Conservation (phyloP, 1,140 invertebrate genomes). For the Marisa cornuarietis region DNA sequence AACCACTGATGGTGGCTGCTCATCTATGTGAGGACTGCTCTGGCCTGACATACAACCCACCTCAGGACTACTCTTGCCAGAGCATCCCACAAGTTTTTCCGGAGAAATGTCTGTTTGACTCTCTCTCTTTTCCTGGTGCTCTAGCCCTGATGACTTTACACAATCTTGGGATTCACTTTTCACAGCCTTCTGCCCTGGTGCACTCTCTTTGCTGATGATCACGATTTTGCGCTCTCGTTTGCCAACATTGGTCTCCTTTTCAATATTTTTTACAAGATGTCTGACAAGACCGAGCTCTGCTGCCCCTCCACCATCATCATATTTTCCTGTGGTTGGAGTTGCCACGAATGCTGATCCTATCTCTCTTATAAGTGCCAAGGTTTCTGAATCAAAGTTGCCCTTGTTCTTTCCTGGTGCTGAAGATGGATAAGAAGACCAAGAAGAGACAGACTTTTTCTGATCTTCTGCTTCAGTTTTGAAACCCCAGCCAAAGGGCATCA, state of each 20-base stretch:
- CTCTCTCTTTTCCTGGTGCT: not conserved
- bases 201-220: conserved; percentile 41
- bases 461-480: not conserved
- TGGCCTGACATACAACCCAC: not conserved
- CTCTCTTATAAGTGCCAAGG: conserved; percentile 50
- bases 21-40: not conserved
- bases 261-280: conserved; percentile 52
- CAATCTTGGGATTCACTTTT: conserved; percentile 14
- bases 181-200: conserved; percentile 17
- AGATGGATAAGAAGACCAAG: not conserved
- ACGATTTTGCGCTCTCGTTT: conserved; percentile 41
- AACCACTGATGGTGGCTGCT: conserved; percentile 34
- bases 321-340: conserved; percentile 38
- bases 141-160: not conserved
- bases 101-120: not conserved
- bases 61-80: not conserved
- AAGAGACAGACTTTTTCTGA: not conserved
- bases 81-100: not conserved
- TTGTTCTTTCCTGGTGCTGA: conserved; percentile 8
- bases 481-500: not conserved
- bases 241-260: conserved; percentile 33
- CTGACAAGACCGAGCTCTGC: conserved; percentile 41
- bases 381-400: conserved; percentile 41
- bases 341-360: conserved; percentile 53
- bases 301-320: conserved; percentile 28